Conservation (phyloP, 37 sponge, comb jelly and placozoan genomes). For the Dysidea cf. avara region DNA sequence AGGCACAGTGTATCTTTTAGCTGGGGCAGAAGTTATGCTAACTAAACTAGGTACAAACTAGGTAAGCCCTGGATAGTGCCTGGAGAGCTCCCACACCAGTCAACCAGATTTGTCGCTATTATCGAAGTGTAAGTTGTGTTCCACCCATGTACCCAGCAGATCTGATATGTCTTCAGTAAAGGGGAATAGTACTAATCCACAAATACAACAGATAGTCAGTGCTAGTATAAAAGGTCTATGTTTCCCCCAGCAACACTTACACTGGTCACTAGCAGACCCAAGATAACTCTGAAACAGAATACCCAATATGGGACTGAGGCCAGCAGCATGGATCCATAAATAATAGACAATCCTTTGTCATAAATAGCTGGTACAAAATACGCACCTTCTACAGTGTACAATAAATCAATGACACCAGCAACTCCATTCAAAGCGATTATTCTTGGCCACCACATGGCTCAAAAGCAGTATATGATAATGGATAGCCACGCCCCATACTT, state of each 20-base stretch:
- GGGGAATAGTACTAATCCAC: conserved; percentile 18
- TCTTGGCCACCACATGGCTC: too few relatives aligned
- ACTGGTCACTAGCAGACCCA: conserved; percentile 36
- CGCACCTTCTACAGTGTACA: conserved; percentile 22
- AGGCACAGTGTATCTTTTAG: too few relatives aligned
- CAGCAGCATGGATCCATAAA: conserved; percentile 18
- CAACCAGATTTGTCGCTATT: background rate
- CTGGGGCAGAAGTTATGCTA: too few relatives aligned
- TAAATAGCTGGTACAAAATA: conserved; percentile 31
- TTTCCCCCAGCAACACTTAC: conserved; percentile 40
- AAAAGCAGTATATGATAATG: too few relatives aligned
- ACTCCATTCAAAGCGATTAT: conserved; percentile 6
- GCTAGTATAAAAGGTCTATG: conserved; percentile 43
- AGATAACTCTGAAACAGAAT: too few relatives aligned
- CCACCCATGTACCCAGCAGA: too few relatives aligned
- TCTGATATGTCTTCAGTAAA: background rate
- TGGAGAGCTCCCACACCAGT: conserved; percentile 23
- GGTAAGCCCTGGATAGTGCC: conserved; percentile 33
- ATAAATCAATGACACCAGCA: conserved; percentile 15
- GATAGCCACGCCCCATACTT: too few relatives aligned
- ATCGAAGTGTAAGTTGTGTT: background rate
- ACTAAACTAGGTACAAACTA: conserved; percentile 22
- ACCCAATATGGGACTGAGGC: conserved; percentile 50
- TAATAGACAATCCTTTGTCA: conserved; percentile 4
- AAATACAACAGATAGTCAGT: background rate